Evolutionary conservation across 1,140 invertebrate genomes (phyloP), one percentile per base, ranked within the genome.

Genomic region (Diorhabda carinulata): DNA sequence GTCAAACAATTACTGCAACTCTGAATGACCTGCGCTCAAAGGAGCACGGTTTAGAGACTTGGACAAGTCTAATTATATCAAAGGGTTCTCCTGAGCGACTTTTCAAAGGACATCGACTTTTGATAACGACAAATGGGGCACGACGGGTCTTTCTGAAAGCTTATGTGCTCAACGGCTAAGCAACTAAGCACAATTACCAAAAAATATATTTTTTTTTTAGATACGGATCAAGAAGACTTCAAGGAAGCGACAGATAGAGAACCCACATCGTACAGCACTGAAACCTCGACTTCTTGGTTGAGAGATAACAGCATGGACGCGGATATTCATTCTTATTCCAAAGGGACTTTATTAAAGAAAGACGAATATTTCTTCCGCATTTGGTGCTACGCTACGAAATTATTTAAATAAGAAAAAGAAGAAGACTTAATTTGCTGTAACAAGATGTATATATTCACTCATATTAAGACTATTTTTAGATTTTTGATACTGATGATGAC

Each of bases 291-390:
- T 58, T 95, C 93, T 0, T 97, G 95, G 95, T 85, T 97, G 78
- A 85, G 92, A 59, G 93, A 96, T 69, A 89, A 93, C 74, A 92
- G 93, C 73, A 95, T 96, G 92, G 94, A 96, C 80, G 94, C 94
- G 1, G 93, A 96, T 75, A 96, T 97, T 73, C 87, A 90, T 70
- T 92, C 91, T 43, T 96, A 96, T 81, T 91, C 94, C 2, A 88
- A 91, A 70, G 90, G 91, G 57, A 90, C 90, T 64, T 84, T 96
- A 10, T 84, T 95, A 6, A 85, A 92, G 70, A 87, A 90, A 76
- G 93, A 95, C 78, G 95, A 97, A 84, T 97, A 97, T 83, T 97
- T 96, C 89, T 97, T 97, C 88, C 87, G 92, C 70, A 92, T 97
- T 81, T 95, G 92, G 92, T 90, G 90, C 81, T 92, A 93, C 76